A percentile compares a stretch with the other conserved stretches of the same genome.
These are phyloP conservation scores for Ormyrus nitidulus DNA, from an alignment of 2,888 invertebrate genomes.

Conservation along the genomic window DNA sequence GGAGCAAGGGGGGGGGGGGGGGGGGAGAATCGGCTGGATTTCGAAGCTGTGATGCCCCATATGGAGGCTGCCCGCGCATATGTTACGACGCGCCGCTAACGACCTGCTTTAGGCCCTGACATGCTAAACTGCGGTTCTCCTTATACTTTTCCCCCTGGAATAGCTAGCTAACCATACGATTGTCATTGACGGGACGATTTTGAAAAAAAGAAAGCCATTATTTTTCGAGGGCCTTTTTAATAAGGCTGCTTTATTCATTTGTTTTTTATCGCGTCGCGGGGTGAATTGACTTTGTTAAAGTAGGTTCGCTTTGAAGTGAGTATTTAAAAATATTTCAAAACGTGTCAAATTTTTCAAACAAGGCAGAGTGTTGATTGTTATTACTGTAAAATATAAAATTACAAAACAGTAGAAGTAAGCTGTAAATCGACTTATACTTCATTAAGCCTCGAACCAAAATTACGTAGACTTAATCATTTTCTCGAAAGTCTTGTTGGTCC, in stretches of 20 bases:
- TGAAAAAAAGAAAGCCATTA: conserved; percentile 33
- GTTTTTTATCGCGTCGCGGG: not conserved
- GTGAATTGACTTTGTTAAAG: not conserved
- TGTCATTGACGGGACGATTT: conserved; percentile 65
- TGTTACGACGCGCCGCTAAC: conserved; percentile 75
- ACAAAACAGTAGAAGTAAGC: too few relatives aligned
- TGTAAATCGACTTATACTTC: too few relatives aligned
- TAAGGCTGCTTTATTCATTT: conserved; percentile 35
- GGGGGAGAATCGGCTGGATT: conserved; percentile 24
- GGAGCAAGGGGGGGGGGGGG: not conserved
- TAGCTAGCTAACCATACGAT: conserved; percentile 73
- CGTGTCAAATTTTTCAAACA: too few relatives aligned
- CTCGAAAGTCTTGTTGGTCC: too few relatives aligned
- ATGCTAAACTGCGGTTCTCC: conserved; percentile 73
- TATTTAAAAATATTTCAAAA: too few relatives aligned
- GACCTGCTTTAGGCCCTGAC: conserved; percentile 72
- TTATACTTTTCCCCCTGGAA: conserved; percentile 63
- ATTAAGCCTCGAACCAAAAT: too few relatives aligned
- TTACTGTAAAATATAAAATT: too few relatives aligned
- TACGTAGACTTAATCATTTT: too few relatives aligned
- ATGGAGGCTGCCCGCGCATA: conserved; percentile 75
- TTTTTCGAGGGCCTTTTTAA: conserved; percentile 20
- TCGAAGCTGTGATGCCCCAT: conserved; percentile 68
- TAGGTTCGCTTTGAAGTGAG: not conserved
- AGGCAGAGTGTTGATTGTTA: too few relatives aligned